These are phyloP conservation scores for Epinotia ramella DNA, from an alignment of 2,888 invertebrate genomes.

Conservation along the genomic window DNA sequence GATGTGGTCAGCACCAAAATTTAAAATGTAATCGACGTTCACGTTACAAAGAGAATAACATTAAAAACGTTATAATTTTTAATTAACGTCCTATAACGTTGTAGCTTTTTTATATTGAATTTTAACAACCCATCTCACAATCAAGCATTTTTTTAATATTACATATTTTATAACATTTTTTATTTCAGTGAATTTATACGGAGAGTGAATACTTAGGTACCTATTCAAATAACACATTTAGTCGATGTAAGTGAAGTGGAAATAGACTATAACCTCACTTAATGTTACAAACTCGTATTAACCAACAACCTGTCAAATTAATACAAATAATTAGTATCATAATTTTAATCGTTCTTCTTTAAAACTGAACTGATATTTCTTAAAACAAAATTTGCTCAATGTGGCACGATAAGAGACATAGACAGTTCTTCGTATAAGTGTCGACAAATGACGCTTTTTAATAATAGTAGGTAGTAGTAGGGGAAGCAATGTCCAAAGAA, in stretches of 20 bases:
- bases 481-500: neutral
- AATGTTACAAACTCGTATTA: neutral
- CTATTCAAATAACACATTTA: conserved; percentile 12
- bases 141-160: conserved; percentile 9
- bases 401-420: neutral
- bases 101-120: neutral
- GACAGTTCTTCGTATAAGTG: neutral
- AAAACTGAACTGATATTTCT: neutral
- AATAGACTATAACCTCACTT: conserved; percentile 12
- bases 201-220: neutral
- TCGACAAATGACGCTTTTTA: neutral
- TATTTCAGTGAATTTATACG: neutral
- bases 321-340: neutral
- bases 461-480: neutral
- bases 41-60: neutral
- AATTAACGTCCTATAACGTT: neutral
- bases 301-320: neutral
- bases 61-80: conserved; percentile 11
- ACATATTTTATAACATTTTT: neutral
- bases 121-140: conserved; percentile 31
- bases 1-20: conserved; percentile 19
- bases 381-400: neutral
- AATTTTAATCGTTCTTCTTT: neutral
- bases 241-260: conserved; percentile 17
- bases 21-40: neutral